phyloP scores from a whole-genome alignment of 2,888 invertebrate species.

The Pammene fasciana region DNA sequence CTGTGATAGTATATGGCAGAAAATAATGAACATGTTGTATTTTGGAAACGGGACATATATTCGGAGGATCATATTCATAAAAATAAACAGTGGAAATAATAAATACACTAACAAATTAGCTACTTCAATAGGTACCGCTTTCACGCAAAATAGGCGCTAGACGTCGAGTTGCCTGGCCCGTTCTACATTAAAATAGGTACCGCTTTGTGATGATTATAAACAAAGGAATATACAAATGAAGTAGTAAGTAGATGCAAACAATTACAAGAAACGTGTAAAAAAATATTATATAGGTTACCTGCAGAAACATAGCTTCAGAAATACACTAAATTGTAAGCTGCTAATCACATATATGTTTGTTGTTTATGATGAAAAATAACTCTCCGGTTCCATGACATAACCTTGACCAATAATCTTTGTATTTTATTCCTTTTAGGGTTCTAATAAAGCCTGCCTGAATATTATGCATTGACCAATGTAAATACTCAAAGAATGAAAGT shows the following conservation, averaged over 20 bases:
- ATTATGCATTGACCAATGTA: conserved; percentile 3
- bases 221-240: conserved; percentile 11
- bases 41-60: too few relatives aligned
- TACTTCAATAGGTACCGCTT: neutral
- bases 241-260: too few relatives aligned
- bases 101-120: too few relatives aligned
- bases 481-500: neutral
- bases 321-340: neutral
- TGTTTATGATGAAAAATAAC: conserved; percentile 1
- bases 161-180: too few relatives aligned
- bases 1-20: too few relatives aligned
- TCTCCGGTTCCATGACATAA: conserved; percentile 22
- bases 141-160: too few relatives aligned
- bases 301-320: neutral
- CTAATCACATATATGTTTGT: neutral
- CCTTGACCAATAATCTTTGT: conserved; percentile 29
- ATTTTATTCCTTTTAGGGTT: neutral
- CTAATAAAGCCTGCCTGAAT: neutral
- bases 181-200: too few relatives aligned
- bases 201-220: neutral
- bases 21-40: too few relatives aligned
- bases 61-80: too few relatives aligned
- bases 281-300: conserved; percentile 7
- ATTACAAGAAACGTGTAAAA: too few relatives aligned
- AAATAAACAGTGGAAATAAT: too few relatives aligned